Base-by-base conservation (phyloP, 2,797 vertebrate genomes). In the Oreochromis mossambicus region DNA sequence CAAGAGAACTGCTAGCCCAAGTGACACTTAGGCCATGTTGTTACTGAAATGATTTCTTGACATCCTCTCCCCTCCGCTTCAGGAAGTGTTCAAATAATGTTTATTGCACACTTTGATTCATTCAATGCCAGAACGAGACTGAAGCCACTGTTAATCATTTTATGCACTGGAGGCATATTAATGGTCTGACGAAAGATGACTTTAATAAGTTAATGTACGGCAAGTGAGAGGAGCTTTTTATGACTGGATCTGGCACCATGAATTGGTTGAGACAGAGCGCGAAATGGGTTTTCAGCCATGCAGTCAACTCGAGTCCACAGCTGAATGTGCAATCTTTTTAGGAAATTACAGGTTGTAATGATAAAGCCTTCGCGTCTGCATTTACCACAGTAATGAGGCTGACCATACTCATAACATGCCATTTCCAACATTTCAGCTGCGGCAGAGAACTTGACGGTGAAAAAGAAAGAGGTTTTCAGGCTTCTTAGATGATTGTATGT, bases 151-250 rank as follows among this genome's bases (percentile, higher is more conserved):
- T 91, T 92, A 88, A 86, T 91, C 88, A 92, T 91, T 87, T 85
- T 11, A 81, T 80, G 76, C 86, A 81, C 76, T 80, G 80, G 84
- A 84, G 84, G 83, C 50, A 85, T 84, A 88, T 92, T 92, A 94
- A 92, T 87, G 80, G 79, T 63, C 85, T 56, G 17, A n/a, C n/a
- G n/a, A n/a, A n/a, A n/a, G n/a, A n/a, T n/a, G n/a, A 83, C 88
- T 92, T 90, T 88, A 92, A 90, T 92, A 93, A 92, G 90, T 90
- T 87, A 91, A 94, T 93, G 88, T 83, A 87, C 78, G 88, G 48
- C 66, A 70, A 86, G 75, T 43, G 58, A 88, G 80, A 78, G 12
- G 78, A 86, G 77, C 80, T 81, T 86, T 82, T 94, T 88, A 75
- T 87, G 83, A 83, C 90, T 75, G n/a, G 80, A 80, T 88, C 58